Conservation (phyloP, 2,888 invertebrate genomes). For the Ephialtes manifestator region DNA sequence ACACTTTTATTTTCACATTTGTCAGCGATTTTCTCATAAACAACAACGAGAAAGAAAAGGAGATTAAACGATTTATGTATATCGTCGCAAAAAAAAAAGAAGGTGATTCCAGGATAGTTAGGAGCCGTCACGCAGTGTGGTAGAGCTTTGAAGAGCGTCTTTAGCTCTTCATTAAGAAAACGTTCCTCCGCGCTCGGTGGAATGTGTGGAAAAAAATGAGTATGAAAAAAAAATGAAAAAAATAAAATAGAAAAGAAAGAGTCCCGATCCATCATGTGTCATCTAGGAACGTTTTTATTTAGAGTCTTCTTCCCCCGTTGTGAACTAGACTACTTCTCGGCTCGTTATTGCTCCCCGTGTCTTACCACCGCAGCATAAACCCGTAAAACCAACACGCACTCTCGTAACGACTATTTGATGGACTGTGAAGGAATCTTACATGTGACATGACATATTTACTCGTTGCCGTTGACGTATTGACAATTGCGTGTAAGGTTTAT, state of each 20-base stretch:
- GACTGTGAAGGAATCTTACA: slow-evolving; percentile 67
- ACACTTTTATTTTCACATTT: too few species aligned
- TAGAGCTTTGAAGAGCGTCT: neutral
- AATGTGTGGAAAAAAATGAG: slow-evolving; percentile 39
- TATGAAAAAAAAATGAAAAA: neutral
- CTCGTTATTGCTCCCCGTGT: slow-evolving; percentile 50
- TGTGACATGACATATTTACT: slow-evolving; percentile 59
- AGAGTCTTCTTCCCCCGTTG: slow-evolving; percentile 20
- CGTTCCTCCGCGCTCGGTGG: slow-evolving; percentile 5
- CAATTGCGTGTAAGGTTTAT: neutral
- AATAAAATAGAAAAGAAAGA: slow-evolving; percentile 37
- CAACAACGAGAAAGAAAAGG: neutral
- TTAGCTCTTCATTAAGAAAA: slow-evolving; percentile 30
- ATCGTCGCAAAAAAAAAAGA: too few species aligned
- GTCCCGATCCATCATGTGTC: slow-evolving; percentile 47
- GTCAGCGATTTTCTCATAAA: neutral
- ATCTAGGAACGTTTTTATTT: slow-evolving; percentile 51
- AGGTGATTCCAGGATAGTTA: too few species aligned
- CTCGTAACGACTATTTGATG: slow-evolving; percentile 63
- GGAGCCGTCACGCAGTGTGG: too few species aligned
- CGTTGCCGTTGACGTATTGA: slow-evolving; percentile 42
- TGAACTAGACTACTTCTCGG: slow-evolving; percentile 55
- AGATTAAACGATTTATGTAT: neutral
- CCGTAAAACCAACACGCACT: slow-evolving; percentile 48
- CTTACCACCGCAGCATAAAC: slow-evolving; percentile 34